Evolutionary conservation across 2,797 vertebrate genomes (phyloP).

Genomic region (Acipenser transmontanus): DNA sequence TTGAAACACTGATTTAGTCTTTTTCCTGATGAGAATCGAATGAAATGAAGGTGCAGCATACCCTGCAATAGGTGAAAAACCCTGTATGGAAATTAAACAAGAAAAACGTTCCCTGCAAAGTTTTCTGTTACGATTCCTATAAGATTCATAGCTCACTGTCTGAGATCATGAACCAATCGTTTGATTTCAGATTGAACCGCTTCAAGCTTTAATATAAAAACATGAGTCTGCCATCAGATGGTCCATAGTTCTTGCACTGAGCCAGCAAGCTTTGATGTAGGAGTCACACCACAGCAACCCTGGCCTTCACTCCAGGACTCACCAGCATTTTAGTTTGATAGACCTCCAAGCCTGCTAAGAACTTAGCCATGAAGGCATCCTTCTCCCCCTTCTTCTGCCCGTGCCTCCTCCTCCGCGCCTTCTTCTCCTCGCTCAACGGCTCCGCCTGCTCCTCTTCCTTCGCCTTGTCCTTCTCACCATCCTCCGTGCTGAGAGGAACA

Average conservation of each 20-base stretch:
- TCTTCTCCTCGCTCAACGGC: conserved; percentile 58
- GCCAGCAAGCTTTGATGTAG: not conserved
- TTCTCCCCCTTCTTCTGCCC: conserved; percentile 76
- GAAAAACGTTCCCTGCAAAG: no score
- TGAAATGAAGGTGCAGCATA: no score
- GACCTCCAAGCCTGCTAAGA: conserved; percentile 85
- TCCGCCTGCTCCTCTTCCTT: conserved; percentile 66
- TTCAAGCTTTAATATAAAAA: no score
- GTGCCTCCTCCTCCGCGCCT: conserved; percentile 68
- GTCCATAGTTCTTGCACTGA: not conserved
- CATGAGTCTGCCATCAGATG: not conserved
- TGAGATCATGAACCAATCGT: no score
- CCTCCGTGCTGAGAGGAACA: conserved; percentile 66
- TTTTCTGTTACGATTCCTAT: no score
- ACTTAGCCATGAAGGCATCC: conserved; percentile 85
- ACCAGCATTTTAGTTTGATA: conserved; percentile 96
- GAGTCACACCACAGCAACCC: no score
- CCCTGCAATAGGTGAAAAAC: no score
- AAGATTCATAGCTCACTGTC: no score
- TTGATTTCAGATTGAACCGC: no score
- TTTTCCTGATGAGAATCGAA: no score
- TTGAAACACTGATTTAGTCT: no score
- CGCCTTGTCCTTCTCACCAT: conserved; percentile 81
- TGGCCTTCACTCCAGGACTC: conserved; percentile 27
- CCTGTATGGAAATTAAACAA: no score